Evolutionary conservation across 2,888 invertebrate species (phyloP), one percentile per base, ranked within the genome.

Genomic region (Cylindroiulus punctatus): DNA sequence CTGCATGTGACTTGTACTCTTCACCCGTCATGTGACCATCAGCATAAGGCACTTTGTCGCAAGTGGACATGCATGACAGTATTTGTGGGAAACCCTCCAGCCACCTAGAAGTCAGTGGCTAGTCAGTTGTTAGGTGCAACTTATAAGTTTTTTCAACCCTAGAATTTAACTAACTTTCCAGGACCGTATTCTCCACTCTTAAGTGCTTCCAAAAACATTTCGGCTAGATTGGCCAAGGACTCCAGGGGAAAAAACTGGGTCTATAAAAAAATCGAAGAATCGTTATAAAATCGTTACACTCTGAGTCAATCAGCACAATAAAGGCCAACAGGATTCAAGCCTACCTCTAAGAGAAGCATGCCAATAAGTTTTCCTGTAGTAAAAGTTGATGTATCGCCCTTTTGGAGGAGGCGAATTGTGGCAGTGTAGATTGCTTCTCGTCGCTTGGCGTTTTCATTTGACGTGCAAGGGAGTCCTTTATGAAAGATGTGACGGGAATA

Each of bases 91-190:
- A 85, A 5, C 44, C n/a, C n/a, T 85, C 85, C 5, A 85, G 32
- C 85, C 85, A 85, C 40, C 85, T 85, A 65, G 2, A 57, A 84
- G n/a, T n/a, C 0, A 57, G n/a, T 57, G 17, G 57, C n/a, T n/a
- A n/a, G n/a, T n/a, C n/a, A n/a, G n/a, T n/a, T n/a, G n/a, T n/a
- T n/a, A n/a, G n/a, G n/a, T n/a, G n/a, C n/a, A n/a, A n/a, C n/a
- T n/a, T n/a, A n/a, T n/a, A n/a, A n/a, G n/a, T n/a, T n/a, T n/a
- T n/a, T n/a, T n/a, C n/a, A n/a, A n/a, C n/a, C n/a, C n/a, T n/a
- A n/a, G n/a, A n/a, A n/a, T n/a, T n/a, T n/a, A n/a, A n/a, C n/a
- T 57, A 22, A 85, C 85, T 65, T 85, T 85, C 85, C 85, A 36
- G 85, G 47, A 26, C 30, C 32, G 26, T 85, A 14, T 65, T 85